Evolutionary conservation across 1,140 invertebrate species (phyloP), one percentile per base, ranked within the genome.

Genomic region (Magallana ariakensis): DNA sequence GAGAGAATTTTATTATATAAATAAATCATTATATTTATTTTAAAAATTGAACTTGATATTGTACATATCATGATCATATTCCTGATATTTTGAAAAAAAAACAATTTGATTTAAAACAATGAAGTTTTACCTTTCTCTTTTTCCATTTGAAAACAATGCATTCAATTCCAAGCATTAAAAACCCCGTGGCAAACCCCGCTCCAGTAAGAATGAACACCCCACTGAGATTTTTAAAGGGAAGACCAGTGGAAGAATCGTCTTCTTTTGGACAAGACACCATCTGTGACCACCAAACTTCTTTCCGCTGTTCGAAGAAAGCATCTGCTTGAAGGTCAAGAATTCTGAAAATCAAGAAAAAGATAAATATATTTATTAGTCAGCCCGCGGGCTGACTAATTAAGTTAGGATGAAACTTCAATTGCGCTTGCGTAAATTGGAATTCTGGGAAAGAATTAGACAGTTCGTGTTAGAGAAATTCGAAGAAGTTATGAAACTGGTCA

Each of bases 261-360:
- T 46, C 83, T 8, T 75, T 58, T n/a, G 57, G 85, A 60, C 88
- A 89, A 0, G 70, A 80, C 19, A 85, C 19, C n/a, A 75, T 85
- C n/a, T 85, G 83, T 94, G 98, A 98, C 98, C 98, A 99, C 98
- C 98, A 99, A 95, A 98, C 98, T 93, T 98, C 97, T 94, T 99
- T 98, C 81, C 98, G 94, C 92, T 98, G 97, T 95, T 98, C 98
- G 91, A 98, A 98, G 19, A 90, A 85, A 22, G 98, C 98, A 93
- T 98, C 98, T 93, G 99, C 98, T 94, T 99, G 98, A 1, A 99
- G 96, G 92, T 98, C 97, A 54, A 99, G 95, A 91, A 99, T 98
- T 16, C 97, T 97, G 85, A 98, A 94, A 2, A 60, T 22, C 15
- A 85, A 62, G 66, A 83, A 8, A 55, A 16, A 26, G 26, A 53